phyloP scores from a whole-genome alignment of 2,888 invertebrate species.

The Lasioglossum leucozonium region DNA sequence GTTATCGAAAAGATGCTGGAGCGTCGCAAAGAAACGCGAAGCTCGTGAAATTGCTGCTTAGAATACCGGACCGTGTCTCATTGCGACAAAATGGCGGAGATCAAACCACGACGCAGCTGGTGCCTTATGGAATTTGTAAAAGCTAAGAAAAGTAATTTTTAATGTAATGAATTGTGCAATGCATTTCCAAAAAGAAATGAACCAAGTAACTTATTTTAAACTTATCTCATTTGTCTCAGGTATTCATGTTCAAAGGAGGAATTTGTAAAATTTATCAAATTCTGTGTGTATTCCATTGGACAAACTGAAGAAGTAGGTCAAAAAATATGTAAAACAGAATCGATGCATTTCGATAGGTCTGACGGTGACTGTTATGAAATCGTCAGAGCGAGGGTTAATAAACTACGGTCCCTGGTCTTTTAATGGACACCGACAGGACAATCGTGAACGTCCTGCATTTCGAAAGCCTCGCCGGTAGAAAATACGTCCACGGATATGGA shows the following conservation, averaged over 20 bases:
- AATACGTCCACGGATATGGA: conserved; percentile 25
- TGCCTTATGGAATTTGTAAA: neutral
- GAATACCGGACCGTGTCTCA: neutral
- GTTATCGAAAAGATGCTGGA: neutral
- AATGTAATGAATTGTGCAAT: neutral
- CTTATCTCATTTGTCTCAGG: neutral
- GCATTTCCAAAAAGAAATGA: neutral
- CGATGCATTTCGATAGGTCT: too few species aligned
- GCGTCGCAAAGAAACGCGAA: neutral
- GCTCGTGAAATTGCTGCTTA: neutral
- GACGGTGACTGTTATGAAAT: neutral
- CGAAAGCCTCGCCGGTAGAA: conserved; percentile 26
- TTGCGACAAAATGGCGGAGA: neutral
- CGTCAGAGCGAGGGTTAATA: neutral
- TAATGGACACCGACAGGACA: neutral
- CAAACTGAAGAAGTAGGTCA: neutral
- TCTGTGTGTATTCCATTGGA: neutral
- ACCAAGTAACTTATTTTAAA: neutral
- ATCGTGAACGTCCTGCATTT: conserved; percentile 11
- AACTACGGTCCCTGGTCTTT: neutral
- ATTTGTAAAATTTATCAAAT: neutral
- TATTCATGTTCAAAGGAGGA: neutral
- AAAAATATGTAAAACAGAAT: too few species aligned
- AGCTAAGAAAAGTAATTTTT: neutral
- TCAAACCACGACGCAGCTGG: neutral